A percentile compares a stretch with the other conserved stretches of the same genome.
Evolutionary conservation across 2,113 vertebrate species (phyloP).

Genomic region (Tyrannus savana): DNA sequence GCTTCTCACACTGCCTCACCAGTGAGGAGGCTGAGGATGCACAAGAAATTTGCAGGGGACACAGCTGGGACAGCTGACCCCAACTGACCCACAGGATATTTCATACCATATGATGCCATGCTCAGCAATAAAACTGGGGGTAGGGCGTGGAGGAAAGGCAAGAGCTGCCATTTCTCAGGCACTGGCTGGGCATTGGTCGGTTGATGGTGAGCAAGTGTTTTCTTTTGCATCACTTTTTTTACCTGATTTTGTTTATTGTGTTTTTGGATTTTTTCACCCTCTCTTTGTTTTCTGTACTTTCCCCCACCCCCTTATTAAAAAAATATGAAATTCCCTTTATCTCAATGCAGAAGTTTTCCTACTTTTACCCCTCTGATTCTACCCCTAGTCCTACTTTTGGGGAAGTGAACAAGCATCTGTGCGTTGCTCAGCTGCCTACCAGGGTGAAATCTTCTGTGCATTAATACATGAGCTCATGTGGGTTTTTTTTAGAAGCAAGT

Average conservation of each 20-base stretch:
- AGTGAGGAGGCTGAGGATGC: fast-evolving
- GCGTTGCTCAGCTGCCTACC: background rate
- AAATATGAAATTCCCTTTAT: background rate
- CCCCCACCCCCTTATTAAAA: fast-evolving
- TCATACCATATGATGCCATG: too few relatives aligned
- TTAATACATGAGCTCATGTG: background rate
- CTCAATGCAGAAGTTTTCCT: background rate
- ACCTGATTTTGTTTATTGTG: background rate
- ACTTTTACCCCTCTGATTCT: background rate
- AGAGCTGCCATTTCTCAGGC: background rate
- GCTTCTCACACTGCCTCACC: background rate
- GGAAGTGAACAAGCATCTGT: background rate
- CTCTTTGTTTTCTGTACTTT: background rate
- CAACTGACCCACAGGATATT: background rate
- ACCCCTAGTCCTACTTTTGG: background rate
- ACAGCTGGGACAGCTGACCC: background rate
- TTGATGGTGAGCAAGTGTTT: background rate
- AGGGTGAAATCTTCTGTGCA: background rate
- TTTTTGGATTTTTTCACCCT: too few relatives aligned
- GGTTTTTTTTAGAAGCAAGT: background rate
- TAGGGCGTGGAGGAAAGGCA: background rate
- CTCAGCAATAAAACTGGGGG: background rate
- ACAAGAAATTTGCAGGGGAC: background rate
- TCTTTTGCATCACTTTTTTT: background rate
- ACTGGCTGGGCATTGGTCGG: background rate